Conservation (phyloP, 2,888 invertebrate species). For the Heteromurus nitidus region DNA sequence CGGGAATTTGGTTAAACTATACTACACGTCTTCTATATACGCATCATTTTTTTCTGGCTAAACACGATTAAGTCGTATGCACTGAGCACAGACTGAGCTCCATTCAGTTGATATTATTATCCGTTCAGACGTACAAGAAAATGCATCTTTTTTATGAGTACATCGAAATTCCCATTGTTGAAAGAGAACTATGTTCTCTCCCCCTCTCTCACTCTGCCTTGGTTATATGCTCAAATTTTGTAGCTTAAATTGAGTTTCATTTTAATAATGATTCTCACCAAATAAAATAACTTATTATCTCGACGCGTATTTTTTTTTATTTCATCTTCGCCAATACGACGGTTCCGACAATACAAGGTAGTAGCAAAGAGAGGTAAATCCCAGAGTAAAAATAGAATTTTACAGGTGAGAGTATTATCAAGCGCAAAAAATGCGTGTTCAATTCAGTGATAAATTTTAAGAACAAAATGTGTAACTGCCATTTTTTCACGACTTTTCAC, state of each 20-base stretch:
- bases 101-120: neutral
- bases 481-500: too few species aligned
- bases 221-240: too few species aligned
- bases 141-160: neutral
- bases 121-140: neutral
- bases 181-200: neutral
- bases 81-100: neutral
- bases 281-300: neutral
- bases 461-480: too few species aligned
- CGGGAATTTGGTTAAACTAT: slow-evolving; percentile 24
- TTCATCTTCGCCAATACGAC: neutral
- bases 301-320: neutral
- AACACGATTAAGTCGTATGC: neutral
- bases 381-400: neutral
- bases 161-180: neutral
- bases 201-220: too few species aligned
- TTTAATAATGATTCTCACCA: slow-evolving; percentile 18
- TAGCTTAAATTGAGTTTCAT: neutral
- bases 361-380: neutral
- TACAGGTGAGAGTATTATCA: neutral
- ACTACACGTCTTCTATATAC: too few species aligned
- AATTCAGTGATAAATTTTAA: slow-evolving; percentile 9
- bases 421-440: slow-evolving; percentile 1
- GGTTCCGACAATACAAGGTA: neutral
- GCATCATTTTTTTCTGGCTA: too few species aligned